These are phyloP conservation scores for Drosophila arawakana DNA, from an alignment of 1,140 invertebrate species.

Conservation along the genomic window DNA sequence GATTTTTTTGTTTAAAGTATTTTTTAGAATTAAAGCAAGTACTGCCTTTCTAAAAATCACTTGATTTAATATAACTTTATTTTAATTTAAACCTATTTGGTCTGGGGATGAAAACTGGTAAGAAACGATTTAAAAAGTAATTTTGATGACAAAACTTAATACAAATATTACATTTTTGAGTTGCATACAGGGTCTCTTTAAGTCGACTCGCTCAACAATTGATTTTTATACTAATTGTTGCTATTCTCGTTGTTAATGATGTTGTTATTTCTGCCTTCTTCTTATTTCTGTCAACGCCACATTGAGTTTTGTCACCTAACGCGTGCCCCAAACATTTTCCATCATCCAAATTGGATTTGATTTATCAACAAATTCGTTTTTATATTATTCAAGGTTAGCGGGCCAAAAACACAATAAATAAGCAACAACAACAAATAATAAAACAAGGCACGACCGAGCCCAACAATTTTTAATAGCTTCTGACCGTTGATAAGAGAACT, in stretches of 20 bases:
- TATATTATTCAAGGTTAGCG: constrained; percentile 66
- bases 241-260: constrained; percentile 8
- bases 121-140: too few species aligned
- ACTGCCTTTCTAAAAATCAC: too few species aligned
- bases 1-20: too few species aligned
- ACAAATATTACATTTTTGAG: too few species aligned
- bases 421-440: constrained; percentile 14
- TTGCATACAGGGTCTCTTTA: too few species aligned
- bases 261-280: constrained; percentile 1
- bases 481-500: constrained; percentile 53
- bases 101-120: too few species aligned
- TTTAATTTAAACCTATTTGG: too few species aligned
- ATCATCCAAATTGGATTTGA: constrained; percentile 19
- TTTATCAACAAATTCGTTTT: constrained; percentile 53
- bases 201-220: neutral
- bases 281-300: constrained; percentile 5
- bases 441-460: constrained; percentile 32
- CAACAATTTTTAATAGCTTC: constrained; percentile 32
- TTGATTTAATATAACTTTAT: too few species aligned
- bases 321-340: constrained; percentile 47
- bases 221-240: neutral
- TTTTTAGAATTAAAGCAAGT: too few species aligned
- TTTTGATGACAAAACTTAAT: too few species aligned
- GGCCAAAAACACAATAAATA: constrained; percentile 37
- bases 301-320: constrained; percentile 49